Conservation (phyloP, 2,113 vertebrate species). For the Falco punctatus region DNA sequence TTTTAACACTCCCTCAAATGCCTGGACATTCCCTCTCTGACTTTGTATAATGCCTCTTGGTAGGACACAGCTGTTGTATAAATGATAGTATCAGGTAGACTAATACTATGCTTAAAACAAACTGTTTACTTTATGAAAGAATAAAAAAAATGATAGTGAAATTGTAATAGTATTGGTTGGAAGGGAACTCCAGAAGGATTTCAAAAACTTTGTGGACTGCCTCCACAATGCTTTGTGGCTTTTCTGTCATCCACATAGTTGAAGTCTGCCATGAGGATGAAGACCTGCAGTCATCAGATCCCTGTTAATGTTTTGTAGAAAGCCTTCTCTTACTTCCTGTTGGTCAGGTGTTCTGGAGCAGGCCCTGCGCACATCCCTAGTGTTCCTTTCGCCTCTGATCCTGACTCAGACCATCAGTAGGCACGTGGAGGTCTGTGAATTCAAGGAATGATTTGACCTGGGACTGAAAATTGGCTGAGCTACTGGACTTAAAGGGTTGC, state of each 20-base stretch:
- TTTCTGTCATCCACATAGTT: background rate
- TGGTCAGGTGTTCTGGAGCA: background rate
- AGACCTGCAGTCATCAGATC: background rate
- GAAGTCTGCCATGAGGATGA: background rate
- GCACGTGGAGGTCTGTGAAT: background rate
- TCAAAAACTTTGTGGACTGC: background rate
- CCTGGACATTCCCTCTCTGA: background rate
- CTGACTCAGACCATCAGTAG: background rate
- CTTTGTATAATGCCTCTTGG: background rate
- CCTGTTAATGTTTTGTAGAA: background rate
- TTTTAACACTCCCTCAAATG: background rate
- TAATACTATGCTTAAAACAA: background rate
- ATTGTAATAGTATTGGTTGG: background rate
- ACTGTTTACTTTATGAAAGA: background rate
- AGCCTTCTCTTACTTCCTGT: background rate
- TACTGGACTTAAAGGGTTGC: background rate
- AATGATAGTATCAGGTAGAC: background rate
- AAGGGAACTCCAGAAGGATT: background rate
- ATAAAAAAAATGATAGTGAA: background rate
- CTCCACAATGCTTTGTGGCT: background rate
- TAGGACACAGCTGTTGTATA: background rate
- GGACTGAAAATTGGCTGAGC: background rate
- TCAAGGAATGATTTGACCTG: background rate
- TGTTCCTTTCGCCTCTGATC: background rate
- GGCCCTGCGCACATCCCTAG: background rate